Conservation (phyloP, 1,140 invertebrate species). For the Calosoma granatense region DNA sequence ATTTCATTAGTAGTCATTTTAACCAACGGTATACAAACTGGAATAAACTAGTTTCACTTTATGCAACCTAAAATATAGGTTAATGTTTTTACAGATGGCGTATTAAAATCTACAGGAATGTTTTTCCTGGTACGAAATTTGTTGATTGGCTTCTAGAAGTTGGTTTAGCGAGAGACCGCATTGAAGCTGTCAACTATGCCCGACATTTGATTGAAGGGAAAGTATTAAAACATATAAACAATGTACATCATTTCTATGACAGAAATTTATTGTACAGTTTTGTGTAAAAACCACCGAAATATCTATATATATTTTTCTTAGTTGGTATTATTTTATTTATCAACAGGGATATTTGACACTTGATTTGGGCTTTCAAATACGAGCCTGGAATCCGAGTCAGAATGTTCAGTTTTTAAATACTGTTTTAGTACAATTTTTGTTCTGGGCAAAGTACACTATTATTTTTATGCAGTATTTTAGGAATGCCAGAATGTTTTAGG, state of each 20-base stretch:
- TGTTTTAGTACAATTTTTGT: too few relatives aligned
- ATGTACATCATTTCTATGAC: constrained; percentile 71
- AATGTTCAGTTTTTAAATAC: too few relatives aligned
- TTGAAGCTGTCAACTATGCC: constrained; percentile 74
- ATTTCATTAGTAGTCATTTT: not conserved
- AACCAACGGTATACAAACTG: not conserved
- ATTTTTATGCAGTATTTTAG: too few relatives aligned
- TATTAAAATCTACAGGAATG: constrained; percentile 60
- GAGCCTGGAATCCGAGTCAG: too few relatives aligned
- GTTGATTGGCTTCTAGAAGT: constrained; percentile 77
- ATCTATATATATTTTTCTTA: too few relatives aligned
- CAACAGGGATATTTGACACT: too few relatives aligned
- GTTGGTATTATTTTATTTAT: too few relatives aligned
- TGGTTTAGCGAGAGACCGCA: constrained; percentile 61
- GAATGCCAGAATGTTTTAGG: too few relatives aligned
- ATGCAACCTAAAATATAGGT: too few relatives aligned
- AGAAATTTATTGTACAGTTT: constrained; percentile 61
- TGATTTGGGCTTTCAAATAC: too few relatives aligned
- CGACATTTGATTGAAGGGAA: constrained; percentile 70
- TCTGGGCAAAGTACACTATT: too few relatives aligned
- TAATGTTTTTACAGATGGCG: constrained; percentile 47
- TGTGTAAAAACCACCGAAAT: too few relatives aligned
- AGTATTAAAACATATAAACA: constrained; percentile 71
- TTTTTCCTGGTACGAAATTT: constrained; percentile 74
- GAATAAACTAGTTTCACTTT: not conserved